Base-by-base conservation (phyloP, 2,888 invertebrate species). In the Morpho deidamia region DNA sequence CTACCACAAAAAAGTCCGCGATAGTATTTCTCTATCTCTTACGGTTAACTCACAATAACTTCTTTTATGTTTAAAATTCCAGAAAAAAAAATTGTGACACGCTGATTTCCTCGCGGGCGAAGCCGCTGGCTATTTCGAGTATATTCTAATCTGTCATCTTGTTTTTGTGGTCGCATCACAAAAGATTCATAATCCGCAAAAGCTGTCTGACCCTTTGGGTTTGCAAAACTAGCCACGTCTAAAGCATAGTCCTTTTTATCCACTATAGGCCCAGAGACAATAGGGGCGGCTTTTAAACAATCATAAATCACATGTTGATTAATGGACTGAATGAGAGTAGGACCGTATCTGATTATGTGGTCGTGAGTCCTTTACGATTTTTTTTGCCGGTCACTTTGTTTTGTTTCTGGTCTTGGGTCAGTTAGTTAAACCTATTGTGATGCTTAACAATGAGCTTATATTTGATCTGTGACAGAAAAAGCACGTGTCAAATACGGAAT, bases 221-320 rank as follows among this genome's bases (percentile, higher is more conserved):
- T 48, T 55, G 56, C 55, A 55, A 64, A 67, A 63, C 63, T 61
- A 61, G 56, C 55, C 50, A 50, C 59, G 66, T 66, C 67, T 58
- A 58, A 55, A 61, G 59, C 62, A 63, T 53, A 58, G 51, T 54
- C 60, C 56, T 58, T 64, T 64, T 63, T 61, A 60, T 51, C 57
- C 47, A 40, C 53, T 51, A 53, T 52, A 51, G 55, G 48, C 47
- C 47, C 40, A 53, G 55, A 34, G 48, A 48, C 40, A 48, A 48
- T 48, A 40, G 12, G 47, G 48, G 48, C 10, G 66, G 48, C 48
- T 41, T 48, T 48, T 48, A 48, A 48, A 48, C 48, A 48, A 34
- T 48, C 48, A 48, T 48, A 48, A 48, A 48, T 48, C 48, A 48
- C 40, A 9, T 32, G 41, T 48, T 48, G 48, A 48, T 48, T 48